A percentile compares a stretch with the other conserved stretches of the same genome.
Conservation (phyloP, 2,888 invertebrate genomes). For the Hipparchia sbordonii region DNA sequence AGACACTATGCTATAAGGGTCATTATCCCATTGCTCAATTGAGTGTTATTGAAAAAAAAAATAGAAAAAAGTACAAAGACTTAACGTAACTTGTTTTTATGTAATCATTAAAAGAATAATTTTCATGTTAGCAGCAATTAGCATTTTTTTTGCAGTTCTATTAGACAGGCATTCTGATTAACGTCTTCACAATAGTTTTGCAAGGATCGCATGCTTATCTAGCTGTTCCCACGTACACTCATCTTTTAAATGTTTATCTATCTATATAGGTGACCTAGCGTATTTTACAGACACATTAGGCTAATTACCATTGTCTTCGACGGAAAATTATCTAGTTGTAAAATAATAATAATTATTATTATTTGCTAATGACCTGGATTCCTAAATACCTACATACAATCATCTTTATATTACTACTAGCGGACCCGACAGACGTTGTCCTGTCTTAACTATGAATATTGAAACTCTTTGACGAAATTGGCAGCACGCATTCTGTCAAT, state of each 20-base stretch:
- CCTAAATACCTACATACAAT: background rate
- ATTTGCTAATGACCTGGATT: slow-evolving; percentile 12
- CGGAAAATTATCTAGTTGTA: background rate
- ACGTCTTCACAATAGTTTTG: slow-evolving; percentile 31
- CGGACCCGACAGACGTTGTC: too few relatives aligned
- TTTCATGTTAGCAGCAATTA: slow-evolving; percentile 18
- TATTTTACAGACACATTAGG: slow-evolving; percentile 27
- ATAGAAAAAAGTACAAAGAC: background rate
- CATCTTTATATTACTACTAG: background rate
- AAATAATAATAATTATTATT: slow-evolving; percentile 1
- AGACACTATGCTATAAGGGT: too few relatives aligned
- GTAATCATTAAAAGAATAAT: slow-evolving; percentile 16
- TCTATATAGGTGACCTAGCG: slow-evolving; percentile 39
- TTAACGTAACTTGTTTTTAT: background rate
- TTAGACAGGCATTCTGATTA: slow-evolving; percentile 29
- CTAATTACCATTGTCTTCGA: slow-evolving; percentile 28
- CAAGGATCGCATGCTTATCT: slow-evolving; percentile 37
- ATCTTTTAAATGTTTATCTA: slow-evolving; percentile 41
- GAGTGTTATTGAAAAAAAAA: too few relatives aligned
- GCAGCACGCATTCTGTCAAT: too few relatives aligned
- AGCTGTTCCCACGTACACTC: slow-evolving; percentile 38
- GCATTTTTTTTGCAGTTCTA: slow-evolving; percentile 17
- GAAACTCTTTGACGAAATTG: too few relatives aligned
- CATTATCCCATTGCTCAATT: too few relatives aligned
- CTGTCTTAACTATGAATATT: too few relatives aligned